A percentile compares a stretch with the other conserved stretches of the same genome.
Evolutionary conservation across 2,888 invertebrate species (phyloP).

Genomic region (Polyommatus icarus): DNA sequence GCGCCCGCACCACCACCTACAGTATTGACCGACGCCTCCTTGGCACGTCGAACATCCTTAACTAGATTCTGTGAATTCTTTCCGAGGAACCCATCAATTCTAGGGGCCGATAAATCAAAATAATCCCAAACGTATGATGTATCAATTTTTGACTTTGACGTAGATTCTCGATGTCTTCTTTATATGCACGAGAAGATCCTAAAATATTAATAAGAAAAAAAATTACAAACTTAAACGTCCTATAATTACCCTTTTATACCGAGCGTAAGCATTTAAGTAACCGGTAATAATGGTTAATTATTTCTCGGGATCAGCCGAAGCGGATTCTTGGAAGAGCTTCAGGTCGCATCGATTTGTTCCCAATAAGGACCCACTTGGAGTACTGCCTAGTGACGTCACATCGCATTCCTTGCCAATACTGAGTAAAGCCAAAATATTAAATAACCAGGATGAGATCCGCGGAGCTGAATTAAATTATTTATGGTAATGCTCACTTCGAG

Average conservation of each 20-base stretch:
- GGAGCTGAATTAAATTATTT: conserved; percentile 13
- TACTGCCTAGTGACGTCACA: conserved; percentile 60
- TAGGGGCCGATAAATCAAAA: conserved; percentile 44
- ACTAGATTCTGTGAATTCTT: conserved; percentile 74
- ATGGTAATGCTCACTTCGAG: conserved; percentile 3
- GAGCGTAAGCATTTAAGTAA: background rate
- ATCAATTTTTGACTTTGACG: background rate
- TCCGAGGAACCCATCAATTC: conserved; percentile 75
- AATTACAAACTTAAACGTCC: background rate
- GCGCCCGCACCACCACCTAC: conserved; percentile 76
- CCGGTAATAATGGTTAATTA: conserved; percentile 14
- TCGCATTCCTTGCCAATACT: conserved; percentile 35
- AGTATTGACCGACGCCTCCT: conserved; percentile 80
- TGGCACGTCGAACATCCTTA: conserved; percentile 78
- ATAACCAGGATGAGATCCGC: conserved; percentile 14
- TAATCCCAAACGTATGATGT: conserved; percentile 16
- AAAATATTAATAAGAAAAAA: background rate
- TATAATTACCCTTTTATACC: background rate
- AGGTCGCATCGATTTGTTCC: conserved; percentile 42
- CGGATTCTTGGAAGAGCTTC: conserved; percentile 23
- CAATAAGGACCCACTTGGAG: conserved; percentile 49
- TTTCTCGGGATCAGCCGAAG: conserved; percentile 14
- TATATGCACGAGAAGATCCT: background rate
- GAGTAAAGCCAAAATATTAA: conserved; percentile 30
- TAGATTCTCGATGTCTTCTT: background rate